phyloP scores from a whole-genome alignment of 2,888 invertebrate species.

The Melangyna quadrimaculata region DNA sequence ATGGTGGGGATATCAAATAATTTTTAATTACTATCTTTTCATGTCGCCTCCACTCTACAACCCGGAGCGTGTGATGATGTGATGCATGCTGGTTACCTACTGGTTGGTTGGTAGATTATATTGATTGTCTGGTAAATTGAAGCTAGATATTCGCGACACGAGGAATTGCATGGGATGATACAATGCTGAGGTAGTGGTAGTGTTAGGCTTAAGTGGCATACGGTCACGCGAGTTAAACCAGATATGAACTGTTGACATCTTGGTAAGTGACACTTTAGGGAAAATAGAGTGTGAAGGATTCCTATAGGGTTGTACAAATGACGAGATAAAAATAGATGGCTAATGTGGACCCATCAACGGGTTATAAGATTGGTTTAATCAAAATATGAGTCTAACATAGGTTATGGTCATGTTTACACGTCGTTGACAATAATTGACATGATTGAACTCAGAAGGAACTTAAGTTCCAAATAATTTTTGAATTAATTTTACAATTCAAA shows the following conservation, averaged over 20 bases:
- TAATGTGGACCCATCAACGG: not conserved
- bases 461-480: too few species aligned
- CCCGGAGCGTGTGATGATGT: not conserved
- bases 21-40: slow-evolving; percentile 49
- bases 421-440: too few species aligned
- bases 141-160: not conserved
- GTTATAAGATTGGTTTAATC: not conserved
- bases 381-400: too few species aligned
- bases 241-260: not conserved
- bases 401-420: too few species aligned
- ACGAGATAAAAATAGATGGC: not conserved
- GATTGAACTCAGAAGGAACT: too few species aligned
- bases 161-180: not conserved
- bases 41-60: not conserved
- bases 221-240: not conserved
- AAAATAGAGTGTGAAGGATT: not conserved
- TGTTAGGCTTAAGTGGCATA: not conserved
- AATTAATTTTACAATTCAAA: too few species aligned
- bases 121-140: slow-evolving; percentile 1
- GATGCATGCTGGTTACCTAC: not conserved
- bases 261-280: not conserved
- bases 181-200: not conserved
- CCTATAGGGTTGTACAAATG: too few species aligned
- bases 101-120: not conserved
- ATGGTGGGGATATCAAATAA: slow-evolving; percentile 11